Base-by-base conservation (phyloP, 2,888 invertebrate genomes). In the Drosophila mimica region DNA sequence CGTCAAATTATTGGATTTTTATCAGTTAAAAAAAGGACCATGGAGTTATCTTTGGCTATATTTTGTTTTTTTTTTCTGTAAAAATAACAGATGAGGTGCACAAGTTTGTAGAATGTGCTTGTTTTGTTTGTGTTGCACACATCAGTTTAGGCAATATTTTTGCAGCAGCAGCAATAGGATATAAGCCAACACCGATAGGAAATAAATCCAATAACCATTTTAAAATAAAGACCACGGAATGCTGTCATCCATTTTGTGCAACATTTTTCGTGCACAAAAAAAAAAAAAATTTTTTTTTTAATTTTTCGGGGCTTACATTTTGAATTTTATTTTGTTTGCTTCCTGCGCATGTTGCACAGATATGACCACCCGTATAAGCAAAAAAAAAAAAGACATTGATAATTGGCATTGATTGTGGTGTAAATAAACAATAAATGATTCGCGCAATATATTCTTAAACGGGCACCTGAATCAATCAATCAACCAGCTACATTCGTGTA, bases 181-280 rank as follows among this genome's bases (percentile, higher is more conserved):
- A 51, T 71, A 69, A 62, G 38, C 60, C 49, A 62, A 62, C 25
- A 49, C 15, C 20, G 59, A 57, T 60, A 60, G 70, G 63, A 70
- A 74, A 74, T 74, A 78, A 79, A 66, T 72, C 67, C 69, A 75
- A 70, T 76, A 81, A 74, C 64, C 68, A 68, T 77, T 80, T 80
- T 61, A 33, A 76, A 80, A 79, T 72, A 88, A 76, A 82, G 75
- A 67, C 65, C 64, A 72, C 68, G 53, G 70, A 74, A 70, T 74
- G 59, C 58, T 77, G 73, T 71, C 77, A 86, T 86, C 76, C 81
- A 88, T 84, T 72, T 63, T 71, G 52, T 64, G 52, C 54, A 63
- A 59, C 52, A 72, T 58, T 84, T 66, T 72, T 56, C 56, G 48
- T 66, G 68, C 34, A 33, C 56, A 79, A 75, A 84, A 88, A 72